phyloP scores from a whole-genome alignment of 2,888 invertebrate species.

The Cephonodes hylas region DNA sequence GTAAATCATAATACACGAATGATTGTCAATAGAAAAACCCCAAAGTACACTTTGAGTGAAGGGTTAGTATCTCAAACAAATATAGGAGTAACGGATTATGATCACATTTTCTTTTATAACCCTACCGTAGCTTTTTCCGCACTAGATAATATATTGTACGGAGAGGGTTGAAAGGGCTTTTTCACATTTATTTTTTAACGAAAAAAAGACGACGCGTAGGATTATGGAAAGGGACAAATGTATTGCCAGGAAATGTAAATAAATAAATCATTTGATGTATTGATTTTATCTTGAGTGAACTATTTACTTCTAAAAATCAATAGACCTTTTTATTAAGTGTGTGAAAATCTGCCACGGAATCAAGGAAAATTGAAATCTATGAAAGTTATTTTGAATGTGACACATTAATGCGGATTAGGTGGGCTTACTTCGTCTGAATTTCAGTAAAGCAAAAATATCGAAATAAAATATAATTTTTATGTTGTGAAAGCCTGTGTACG shows the following conservation, averaged over 20 bases:
- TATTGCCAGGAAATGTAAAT: constrained; percentile 45
- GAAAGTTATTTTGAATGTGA: not conserved
- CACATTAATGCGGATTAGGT: not conserved
- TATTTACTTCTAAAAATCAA: too few relatives aligned
- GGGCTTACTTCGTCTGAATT: not conserved
- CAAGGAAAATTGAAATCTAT: not conserved
- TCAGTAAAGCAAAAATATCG: not conserved
- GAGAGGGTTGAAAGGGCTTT: constrained; percentile 46
- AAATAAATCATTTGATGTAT: constrained; percentile 59
- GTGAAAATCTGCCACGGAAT: not conserved
- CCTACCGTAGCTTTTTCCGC: constrained; percentile 57
- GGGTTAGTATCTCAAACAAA: constrained; percentile 51
- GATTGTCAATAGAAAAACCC: constrained; percentile 28
- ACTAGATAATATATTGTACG: constrained; percentile 38
- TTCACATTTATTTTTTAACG: constrained; percentile 57
- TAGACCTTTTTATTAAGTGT: not conserved
- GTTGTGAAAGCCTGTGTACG: not conserved
- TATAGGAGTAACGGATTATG: constrained; percentile 63
- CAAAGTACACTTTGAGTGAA: constrained; percentile 5
- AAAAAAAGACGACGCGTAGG: constrained; percentile 49
- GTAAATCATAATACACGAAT: constrained; percentile 20
- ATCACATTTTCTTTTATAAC: constrained; percentile 67
- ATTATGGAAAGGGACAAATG: constrained; percentile 42
- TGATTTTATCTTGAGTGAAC: constrained; percentile 37
- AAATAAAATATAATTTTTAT: not conserved